These are phyloP conservation scores for Petrolisthes manimaculis DNA, from an alignment of 2,888 invertebrate genomes.

Conservation along the genomic window DNA sequence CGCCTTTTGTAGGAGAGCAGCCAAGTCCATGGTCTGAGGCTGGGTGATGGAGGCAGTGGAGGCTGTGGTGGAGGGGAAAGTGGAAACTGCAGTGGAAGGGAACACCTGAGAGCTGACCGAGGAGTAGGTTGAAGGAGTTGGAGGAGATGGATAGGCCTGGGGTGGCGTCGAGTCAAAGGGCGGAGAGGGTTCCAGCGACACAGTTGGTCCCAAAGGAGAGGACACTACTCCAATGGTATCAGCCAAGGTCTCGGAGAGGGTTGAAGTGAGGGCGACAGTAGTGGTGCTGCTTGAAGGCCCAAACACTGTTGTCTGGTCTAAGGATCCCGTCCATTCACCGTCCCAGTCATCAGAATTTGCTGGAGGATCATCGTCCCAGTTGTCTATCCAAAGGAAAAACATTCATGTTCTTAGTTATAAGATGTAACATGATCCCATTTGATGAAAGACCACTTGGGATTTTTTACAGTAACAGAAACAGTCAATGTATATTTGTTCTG, in stretches of 20 bases:
- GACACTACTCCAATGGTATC: slow-evolving; percentile 47
- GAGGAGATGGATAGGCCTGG: slow-evolving; percentile 19
- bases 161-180: slow-evolving; percentile 17
- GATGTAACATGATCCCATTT: too few species aligned
- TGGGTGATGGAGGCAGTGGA: slow-evolving; percentile 61
- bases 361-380: slow-evolving; percentile 74
- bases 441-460: too few species aligned
- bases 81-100: slow-evolving; percentile 65
- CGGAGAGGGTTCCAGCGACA: slow-evolving; percentile 34
- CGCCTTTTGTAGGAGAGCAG: slow-evolving; percentile 67
- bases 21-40: slow-evolving; percentile 67
- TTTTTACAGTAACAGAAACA: too few species aligned
- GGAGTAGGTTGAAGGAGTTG: slow-evolving; percentile 44
- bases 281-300: slow-evolving; percentile 69
- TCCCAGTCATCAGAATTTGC: slow-evolving; percentile 86
- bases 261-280: slow-evolving; percentile 51
- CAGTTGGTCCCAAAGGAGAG: slow-evolving; percentile 36
- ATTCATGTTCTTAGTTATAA: too few species aligned
- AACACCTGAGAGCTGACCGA: slow-evolving; percentile 55
- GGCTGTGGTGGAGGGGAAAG: slow-evolving; percentile 44
- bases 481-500: too few species aligned
- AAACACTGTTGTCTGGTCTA: slow-evolving; percentile 94
- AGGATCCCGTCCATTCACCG: slow-evolving; percentile 94
- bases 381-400: slow-evolving; percentile 67
- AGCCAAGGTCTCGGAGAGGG: slow-evolving; percentile 49